Base-by-base conservation (phyloP, 2,113 vertebrate genomes). In the Protobothrops mucrosquamatus region DNA sequence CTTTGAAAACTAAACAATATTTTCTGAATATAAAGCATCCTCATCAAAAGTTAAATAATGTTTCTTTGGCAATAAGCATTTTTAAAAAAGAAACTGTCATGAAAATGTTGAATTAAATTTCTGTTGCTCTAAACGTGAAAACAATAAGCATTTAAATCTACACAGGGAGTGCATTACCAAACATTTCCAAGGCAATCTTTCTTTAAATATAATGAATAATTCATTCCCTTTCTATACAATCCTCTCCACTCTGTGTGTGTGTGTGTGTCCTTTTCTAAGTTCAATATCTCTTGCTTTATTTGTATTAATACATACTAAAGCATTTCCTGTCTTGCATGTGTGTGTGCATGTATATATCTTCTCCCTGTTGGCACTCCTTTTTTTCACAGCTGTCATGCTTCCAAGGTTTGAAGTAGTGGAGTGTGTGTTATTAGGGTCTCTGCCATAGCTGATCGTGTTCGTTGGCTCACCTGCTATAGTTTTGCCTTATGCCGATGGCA, bases 261-360 rank as follows among this genome's bases (percentile, higher is more conserved):
- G 20, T 23, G 6, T 24, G 22, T 98, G 22, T 54, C 24, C 14
- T 51, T 97, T 98, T 97, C 95, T 98, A 97, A 98, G 98, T 98
- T 98, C 98, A 98, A 98, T 99, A 99, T 98, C 98, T 98, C 98
- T 98, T 97, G 98, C 98, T 98, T 99, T 99, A 98, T 99, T 99
- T 98, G 98, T 98, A 98, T 98, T 98, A 99, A 99, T 99, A 99
- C 98, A 98, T 98, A 98, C 97, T 98, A 99, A 99, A 99, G 99
- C 98, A 98, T 98, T 99, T 98, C 98, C 97, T 96, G 97, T 98
- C 98, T 99, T 98, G 98, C 98, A 98, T 97, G 98, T 98, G 98
- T 98, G 93, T 94, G 95, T 0, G 97, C 98, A 99, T 98, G 7
- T 29, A 98, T 97, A 97, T 97, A 98, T 98, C 97, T 97, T 97